Base-by-base conservation (phyloP, 2,113 vertebrate species). In the Rhinolophus ferrumequinum region DNA sequence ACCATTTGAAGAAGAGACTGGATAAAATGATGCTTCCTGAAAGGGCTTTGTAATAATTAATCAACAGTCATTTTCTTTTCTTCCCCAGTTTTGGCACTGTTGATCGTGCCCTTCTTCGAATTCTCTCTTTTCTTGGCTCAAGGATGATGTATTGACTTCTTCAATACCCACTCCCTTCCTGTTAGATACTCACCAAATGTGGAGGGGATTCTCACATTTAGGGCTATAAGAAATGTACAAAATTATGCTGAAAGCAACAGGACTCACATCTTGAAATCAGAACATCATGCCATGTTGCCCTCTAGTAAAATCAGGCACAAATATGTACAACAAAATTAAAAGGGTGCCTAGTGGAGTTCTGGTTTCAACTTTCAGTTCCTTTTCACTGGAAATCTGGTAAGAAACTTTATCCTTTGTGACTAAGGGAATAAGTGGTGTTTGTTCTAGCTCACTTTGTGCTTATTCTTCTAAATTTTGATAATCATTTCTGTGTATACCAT, bases 1-100 rank as follows among this genome's bases (percentile, higher is more conserved):
- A 13, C 67, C 6, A 79, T 87, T 79, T 93, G 50, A 94, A 79
- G 64, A 80, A 85, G 64, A 77, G n/a, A 77, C 56, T 6, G 58
- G n/a, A 47, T 62, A 66, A 79, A 85, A 77, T 52, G 12, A n/a
- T 72, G n/a, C 11, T 22, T 77, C 30, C 54, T 82, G 60, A 66
- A 84, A 87, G 7, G 21, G 14, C 28, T 38, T 72, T 58, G 30
- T 50, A 96, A 77, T 90, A 64, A 58, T 35, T 62, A 58, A 66
- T 66, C 30, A 22, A 16, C 13, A 12, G 12, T n/a, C 24, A 64
- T 52, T 92, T 90, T 47, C 30, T 35, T 94, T 90, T 26, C 2
- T 4, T 69, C 3, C 84, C 14, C 13, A 47, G 16, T 52, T 79
- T 76, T 50, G 69, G 22, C 28, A 76, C 28, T 64, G 28, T n/a